Evolutionary conservation across 2,888 invertebrate species (phyloP), one percentile per base, ranked within the genome.

Genomic region (Ectemnius lituratus): DNA sequence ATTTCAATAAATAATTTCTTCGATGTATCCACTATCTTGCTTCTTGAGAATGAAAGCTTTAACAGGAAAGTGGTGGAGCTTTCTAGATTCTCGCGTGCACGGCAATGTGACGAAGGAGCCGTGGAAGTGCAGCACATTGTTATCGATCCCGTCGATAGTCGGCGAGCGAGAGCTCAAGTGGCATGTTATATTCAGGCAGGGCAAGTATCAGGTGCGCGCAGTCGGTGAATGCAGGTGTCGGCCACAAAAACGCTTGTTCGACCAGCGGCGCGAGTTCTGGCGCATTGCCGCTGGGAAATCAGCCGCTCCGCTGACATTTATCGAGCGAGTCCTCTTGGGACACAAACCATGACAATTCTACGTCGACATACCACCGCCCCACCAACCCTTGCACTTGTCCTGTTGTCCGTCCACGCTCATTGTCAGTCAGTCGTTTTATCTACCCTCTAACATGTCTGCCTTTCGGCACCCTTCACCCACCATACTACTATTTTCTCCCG

Each of bases 221-320:
- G 47, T 47, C 52, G 52, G n/a, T 16, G 52, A 52, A 52, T 16
- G 52, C 52, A 8, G 37, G 37, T 37, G 37, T 52, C 52, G n/a
- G 16, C 52, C 52, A 13, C 52, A 52, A 52, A 52, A 52, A 52
- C n/a, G 52, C 47, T 46, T 63, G 67, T 70, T 37, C 46, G 8
- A 6, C n/a, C 27, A 11, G 57, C 4, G 45, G 6, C 27, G 27
- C 67, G 71, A 37, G 56, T 47, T 59, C 61, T 20, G 49, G 16
- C 65, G 59, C 57, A 52, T 62, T 58, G 73, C 76, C 70, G 60
- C 67, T 63, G 70, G 76, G 76, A 76, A 76, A 76, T 76, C 74
- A 74, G 76, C 27, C 61, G 73, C 67, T 37, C 37, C 70, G 62
- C 74, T 70, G 64, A 67, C 73, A 67, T 70, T 70, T 76, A 76